Base-by-base conservation (phyloP, 2,113 vertebrate species). In the Ailurus styani region DNA sequence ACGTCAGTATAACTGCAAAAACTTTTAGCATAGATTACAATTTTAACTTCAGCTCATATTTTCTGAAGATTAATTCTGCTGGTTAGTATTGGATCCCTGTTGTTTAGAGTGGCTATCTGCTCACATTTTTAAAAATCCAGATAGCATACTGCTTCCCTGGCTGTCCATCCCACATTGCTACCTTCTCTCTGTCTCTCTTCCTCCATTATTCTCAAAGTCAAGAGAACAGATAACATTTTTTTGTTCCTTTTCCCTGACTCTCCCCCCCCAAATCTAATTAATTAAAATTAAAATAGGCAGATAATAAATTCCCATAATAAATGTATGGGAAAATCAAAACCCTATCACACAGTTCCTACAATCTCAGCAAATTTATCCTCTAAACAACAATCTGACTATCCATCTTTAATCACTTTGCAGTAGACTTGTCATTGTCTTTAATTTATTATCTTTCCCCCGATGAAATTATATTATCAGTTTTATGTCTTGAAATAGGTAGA, bases 371-470 rank as follows among this genome's bases (percentile, higher is more conserved):
- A 60, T 66, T 75, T 93, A 75, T 81, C 25, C n/a, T 87, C 75
- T 78, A 92, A 85, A 75, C 34, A 79, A 60, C 2, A 95, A 40
- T 83, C 77, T 86, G 52, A 42, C 75, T 60, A 73, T 73, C 52
- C 37, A 82, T 94, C 75, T 95, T 94, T 85, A 79, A 68, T 93
- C 29, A 9, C 20, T 37, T 87, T 97, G 79, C 96, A 98, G 85
- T 42, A 73, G 37, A 50, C 62, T n/a, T 29, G 15, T 55, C 47
- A 97, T 88, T 98, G 94, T 97, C 90, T 94, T 95, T 68, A 77
- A 84, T 70, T 91, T 89, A 96, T 42, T 84, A 96, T 91, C 52
- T 77, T 79, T 47, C 68, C 81, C 73, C 57, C 88, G 50, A 18
- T 81, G 77, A 73, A 92, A 70, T 90, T 93, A 68, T 90, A 81